phyloP scores from a whole-genome alignment of 2,797 vertebrate genomes.

The Lutra lutra region DNA sequence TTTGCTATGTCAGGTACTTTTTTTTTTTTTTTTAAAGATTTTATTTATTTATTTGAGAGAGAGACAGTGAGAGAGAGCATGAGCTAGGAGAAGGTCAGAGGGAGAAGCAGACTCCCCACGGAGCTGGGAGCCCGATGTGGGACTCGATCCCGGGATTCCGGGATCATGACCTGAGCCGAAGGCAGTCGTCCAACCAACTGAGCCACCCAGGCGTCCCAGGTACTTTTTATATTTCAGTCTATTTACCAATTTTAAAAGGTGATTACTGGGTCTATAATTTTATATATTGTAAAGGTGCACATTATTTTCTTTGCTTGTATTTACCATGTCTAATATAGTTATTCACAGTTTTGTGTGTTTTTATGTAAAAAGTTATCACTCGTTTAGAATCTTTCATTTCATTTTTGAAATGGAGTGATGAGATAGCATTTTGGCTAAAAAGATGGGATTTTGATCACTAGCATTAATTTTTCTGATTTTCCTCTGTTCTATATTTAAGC shows the following conservation, averaged over 20 bases:
- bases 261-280: not conserved
- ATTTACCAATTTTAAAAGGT: constrained; percentile 3
- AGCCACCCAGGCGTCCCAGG: too few species aligned
- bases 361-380: constrained; percentile 35
- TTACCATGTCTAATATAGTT: not conserved
- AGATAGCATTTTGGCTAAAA: constrained; percentile 13
- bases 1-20: constrained; percentile 44
- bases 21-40: too few species aligned
- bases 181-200: too few species aligned
- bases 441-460: not conserved
- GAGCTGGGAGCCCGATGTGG: too few species aligned
- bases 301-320: constrained; percentile 47
- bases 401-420: constrained; percentile 26
- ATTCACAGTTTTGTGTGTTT: not conserved
- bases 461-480: constrained; percentile 1
- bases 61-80: too few species aligned
- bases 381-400: not conserved
- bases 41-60: too few species aligned
- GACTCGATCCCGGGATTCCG: too few species aligned
- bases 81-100: too few species aligned
- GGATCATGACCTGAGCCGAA: too few species aligned
- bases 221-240: constrained; percentile 39
- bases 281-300: not conserved
- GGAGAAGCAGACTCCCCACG: too few species aligned
- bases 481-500: not conserved